Base-by-base conservation (phyloP, 2,113 vertebrate genomes). In the Poecile atricapillus region DNA sequence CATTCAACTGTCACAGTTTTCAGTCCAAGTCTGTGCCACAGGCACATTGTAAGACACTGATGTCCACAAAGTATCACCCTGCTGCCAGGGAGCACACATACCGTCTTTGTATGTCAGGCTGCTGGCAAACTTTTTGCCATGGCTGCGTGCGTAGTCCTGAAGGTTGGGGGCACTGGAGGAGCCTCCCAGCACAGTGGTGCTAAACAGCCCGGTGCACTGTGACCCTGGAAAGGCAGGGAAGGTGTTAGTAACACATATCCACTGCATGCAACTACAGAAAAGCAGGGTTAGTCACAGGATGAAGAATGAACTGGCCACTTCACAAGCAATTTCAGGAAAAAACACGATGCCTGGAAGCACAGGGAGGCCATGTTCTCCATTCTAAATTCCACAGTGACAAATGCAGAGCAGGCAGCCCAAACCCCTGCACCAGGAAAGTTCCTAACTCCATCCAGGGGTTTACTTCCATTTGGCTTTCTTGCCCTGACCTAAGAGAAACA, bases 121-220 rank as follows among this genome's bases (percentile, higher is more conserved):
- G 98, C 98, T 97, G 83, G 98, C 98, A 96, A 99, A 99, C 98
- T 99, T 99, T 99, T 99, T 99, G 98, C 99, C 99, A 92, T 99
- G 98, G 98, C 98, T 99, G 97, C 98, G 99, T 79, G 99, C 99
- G 98, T 99, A 99, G 98, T 99, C 99, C 98, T 99, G 99, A 97
- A 99, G 99, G 98, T 99, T 99, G 97, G 99, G 99, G 97, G 99
- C 99, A 87, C 99, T 99, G 98, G 99, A 99, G 94, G 99, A 99
- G 96, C 99, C 99, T 88, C 99, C 99, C 92, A 99, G 99, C 98
- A 99, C 99, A 82, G 99, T 99, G 97, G 99, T 99, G 98, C 99
- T 99, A 98, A 99, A 99, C 97, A 99, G 98, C 91, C 99, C 99
- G 96, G 99, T 99, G 96, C 99, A 99, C 98, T 99, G 99, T 88